Evolutionary conservation across 2,797 vertebrate genomes (phyloP).

Genomic region (Mergus octosetaceus): DNA sequence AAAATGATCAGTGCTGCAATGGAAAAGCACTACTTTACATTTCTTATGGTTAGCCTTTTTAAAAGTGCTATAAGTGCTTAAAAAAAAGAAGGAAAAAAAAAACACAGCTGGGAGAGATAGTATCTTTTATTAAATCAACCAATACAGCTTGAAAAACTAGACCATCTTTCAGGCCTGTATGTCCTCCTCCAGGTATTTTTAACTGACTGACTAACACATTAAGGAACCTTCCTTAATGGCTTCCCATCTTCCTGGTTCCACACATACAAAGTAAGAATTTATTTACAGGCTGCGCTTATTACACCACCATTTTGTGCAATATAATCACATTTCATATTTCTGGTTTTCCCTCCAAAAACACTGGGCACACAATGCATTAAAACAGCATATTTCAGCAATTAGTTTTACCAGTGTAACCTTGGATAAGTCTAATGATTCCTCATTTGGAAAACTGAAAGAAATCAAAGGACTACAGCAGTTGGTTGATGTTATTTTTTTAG

Average conservation of each 20-base stretch:
- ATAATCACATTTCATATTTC: background rate
- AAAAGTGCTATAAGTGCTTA: background rate
- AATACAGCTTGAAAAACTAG: background rate
- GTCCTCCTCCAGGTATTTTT: background rate
- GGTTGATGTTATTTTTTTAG: conserved; percentile 2
- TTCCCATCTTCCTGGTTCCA: background rate
- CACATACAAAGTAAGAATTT: background rate
- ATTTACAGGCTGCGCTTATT: background rate
- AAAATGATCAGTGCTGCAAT: background rate
- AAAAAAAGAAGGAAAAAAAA: background rate
- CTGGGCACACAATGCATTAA: background rate
- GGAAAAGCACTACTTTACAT: background rate
- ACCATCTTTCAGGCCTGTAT: background rate
- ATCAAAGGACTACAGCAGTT: conserved; percentile 24
- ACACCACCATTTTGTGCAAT: background rate
- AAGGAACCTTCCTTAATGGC: background rate
- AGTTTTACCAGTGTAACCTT: conserved; percentile 1
- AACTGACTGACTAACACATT: background rate
- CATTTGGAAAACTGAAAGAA: background rate
- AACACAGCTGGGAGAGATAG: background rate
- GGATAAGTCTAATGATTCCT: conserved; percentile 10
- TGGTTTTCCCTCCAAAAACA: background rate
- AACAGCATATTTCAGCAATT: conserved; percentile 13
- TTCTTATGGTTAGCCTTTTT: background rate
- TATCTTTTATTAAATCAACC: background rate